These are phyloP conservation scores for Saimiri boliviensis DNA, from an alignment of 2,113 vertebrate species.

Conservation along the genomic window DNA sequence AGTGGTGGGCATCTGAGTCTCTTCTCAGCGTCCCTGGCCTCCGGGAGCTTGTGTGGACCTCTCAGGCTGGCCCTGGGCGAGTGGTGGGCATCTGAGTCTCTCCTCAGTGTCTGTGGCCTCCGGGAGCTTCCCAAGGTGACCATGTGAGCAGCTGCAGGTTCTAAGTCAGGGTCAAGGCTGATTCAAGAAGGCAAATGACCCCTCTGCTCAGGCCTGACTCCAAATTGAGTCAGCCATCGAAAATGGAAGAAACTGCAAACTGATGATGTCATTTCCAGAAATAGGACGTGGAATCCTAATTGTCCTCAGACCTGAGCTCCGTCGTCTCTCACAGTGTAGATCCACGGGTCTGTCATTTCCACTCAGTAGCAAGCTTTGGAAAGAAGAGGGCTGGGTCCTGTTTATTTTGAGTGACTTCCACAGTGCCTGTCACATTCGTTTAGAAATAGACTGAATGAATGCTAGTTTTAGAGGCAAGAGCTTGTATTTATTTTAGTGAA, in stretches of 20 bases:
- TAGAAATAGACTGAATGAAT: no score
- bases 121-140: neutral
- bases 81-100: rapidly evolving
- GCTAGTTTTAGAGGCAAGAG: neutral
- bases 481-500: neutral
- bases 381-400: neutral
- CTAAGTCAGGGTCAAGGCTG: neutral
- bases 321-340: rapidly evolving
- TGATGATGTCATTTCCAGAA: neutral
- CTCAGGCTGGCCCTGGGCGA: neutral
- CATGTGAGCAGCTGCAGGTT: rapidly evolving
- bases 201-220: neutral
- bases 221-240: neutral
- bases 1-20: rapidly evolving
- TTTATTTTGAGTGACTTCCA: neutral
- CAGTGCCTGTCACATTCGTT: neutral
- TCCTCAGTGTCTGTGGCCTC: no score
- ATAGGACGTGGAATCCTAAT: neutral
- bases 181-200: rapidly evolving
- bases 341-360: rapidly evolving
- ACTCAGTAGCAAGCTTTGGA: neutral
- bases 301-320: neutral
- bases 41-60: neutral
- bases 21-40: neutral
- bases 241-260: neutral